phyloP scores from a whole-genome alignment of 2,113 vertebrate species.

The Carettochelys insculpta region DNA sequence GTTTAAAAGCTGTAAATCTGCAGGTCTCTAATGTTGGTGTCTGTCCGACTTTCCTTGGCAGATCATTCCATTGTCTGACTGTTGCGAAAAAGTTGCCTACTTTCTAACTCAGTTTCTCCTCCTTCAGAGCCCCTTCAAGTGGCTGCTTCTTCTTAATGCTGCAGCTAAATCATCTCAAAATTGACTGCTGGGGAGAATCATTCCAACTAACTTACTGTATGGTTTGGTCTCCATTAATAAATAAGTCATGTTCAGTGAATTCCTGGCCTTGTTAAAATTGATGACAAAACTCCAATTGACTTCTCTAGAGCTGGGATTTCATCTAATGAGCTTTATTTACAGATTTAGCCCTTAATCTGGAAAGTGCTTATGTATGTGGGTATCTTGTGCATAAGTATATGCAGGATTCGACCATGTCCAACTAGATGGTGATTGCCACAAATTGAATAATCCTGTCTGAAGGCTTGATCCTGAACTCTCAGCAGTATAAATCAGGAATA shows the following conservation, averaged over 20 bases:
- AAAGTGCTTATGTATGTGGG: background rate
- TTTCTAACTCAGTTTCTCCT: background rate
- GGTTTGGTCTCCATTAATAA: background rate
- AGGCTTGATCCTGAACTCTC: background rate
- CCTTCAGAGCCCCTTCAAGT: background rate
- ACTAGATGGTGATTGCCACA: background rate
- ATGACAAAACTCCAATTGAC: background rate
- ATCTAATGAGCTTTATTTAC: background rate
- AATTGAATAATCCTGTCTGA: background rate
- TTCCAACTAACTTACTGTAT: background rate
- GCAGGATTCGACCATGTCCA: background rate
- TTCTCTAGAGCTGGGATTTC: background rate
- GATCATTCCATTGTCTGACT: background rate
- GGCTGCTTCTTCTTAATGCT: background rate
- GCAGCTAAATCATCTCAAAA: background rate
- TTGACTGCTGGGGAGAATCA: background rate
- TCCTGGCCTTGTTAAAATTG: background rate
- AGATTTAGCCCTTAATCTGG: background rate
- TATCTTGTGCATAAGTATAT: background rate
- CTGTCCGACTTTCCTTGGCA: background rate
- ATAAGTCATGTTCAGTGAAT: background rate
- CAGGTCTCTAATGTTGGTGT: background rate
- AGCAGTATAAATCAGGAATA: background rate
- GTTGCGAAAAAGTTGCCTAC: background rate
- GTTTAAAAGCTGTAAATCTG: fast-evolving